A percentile compares a stretch with the other conserved stretches of the same genome.
Conservation (phyloP, 2,113 vertebrate genomes). For the Oceanites oceanicus region DNA sequence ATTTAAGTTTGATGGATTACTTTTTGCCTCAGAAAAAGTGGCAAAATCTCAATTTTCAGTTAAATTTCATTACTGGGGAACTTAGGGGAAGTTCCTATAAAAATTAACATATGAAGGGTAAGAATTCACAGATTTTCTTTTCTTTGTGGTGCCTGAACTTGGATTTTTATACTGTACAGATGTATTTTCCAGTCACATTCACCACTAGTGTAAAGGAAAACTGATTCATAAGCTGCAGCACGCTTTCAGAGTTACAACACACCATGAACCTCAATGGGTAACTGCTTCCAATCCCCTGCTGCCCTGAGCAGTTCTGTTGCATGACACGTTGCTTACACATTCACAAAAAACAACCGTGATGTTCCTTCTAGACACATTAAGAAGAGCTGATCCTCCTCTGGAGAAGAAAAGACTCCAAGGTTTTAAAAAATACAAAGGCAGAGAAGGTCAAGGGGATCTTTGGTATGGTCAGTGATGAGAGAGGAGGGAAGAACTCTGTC, state of each 20-base stretch:
- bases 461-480: neutral
- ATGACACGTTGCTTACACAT: neutral
- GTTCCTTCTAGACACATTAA: neutral
- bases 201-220: neutral
- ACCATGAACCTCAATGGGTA: neutral
- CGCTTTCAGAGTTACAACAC: neutral
- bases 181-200: neutral
- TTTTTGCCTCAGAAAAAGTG: neutral
- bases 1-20: neutral
- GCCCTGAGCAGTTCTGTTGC: neutral
- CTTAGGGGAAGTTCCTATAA: neutral
- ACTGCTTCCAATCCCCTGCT: neutral
- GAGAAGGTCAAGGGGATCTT: neutral
- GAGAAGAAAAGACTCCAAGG: neutral
- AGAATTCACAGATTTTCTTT: neutral
- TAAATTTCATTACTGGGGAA: neutral
- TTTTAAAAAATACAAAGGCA: neutral
- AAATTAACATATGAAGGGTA: neutral
- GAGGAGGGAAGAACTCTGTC: neutral
- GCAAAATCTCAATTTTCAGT: neutral
- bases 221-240: neutral
- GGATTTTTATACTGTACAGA: neutral
- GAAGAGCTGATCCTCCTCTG: neutral
- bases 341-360: neutral
- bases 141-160: neutral